Base-by-base conservation (phyloP, 2,888 invertebrate genomes). In the Eilema depressum region DNA sequence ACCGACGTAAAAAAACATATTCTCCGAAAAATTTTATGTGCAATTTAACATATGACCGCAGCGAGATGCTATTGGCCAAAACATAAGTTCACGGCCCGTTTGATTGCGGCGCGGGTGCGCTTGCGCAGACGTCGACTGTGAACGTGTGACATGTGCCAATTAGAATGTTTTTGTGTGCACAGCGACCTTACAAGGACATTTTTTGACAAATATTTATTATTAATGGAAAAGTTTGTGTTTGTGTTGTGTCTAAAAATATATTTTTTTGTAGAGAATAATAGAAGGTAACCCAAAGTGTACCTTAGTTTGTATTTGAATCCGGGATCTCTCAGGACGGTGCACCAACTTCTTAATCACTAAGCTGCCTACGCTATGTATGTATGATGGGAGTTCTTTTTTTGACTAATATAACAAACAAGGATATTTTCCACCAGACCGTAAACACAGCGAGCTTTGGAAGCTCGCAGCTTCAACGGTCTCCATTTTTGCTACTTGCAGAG, bases 51-150 rank as follows among this genome's bases (percentile, higher is more conserved):
- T 57, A 65, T 63, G 64, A 59, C 64, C 66, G 66, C 74, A 78
- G 71, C 57, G 59, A 28, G 30, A 37, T 62, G 53, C 67, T 63
- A 66, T 76, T 82, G 78, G 75, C 56, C 71, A 17, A 68, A 73
- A 67, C 65, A 53, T 65, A 63, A 82, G 83, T 82, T 85, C 84
- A 80, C 64, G 77, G 78, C 33, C 70, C 79, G 75, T 25, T 75
- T 79, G 75, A 82, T 76, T 67, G 70, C 71, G 70, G 75, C 62
- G 65, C 75, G 4, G 17, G 75, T 71, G 73, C 72, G 73, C 73
- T 12, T 60, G 61, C 37, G 60, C 63, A 68, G 65, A 61, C 66
- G 73, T 72, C 62, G 71, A 41, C 62, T 72, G 71, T 60, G 64
- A 30, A 30, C 30, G 56, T 56, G 71, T 68, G 60, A 75, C 67